Percentiles rank a stretch among this genome's conserved stretches.
These are phyloP conservation scores for Cichladusa arquata DNA, from an alignment of 2,113 vertebrate species.

Conservation along the genomic window DNA sequence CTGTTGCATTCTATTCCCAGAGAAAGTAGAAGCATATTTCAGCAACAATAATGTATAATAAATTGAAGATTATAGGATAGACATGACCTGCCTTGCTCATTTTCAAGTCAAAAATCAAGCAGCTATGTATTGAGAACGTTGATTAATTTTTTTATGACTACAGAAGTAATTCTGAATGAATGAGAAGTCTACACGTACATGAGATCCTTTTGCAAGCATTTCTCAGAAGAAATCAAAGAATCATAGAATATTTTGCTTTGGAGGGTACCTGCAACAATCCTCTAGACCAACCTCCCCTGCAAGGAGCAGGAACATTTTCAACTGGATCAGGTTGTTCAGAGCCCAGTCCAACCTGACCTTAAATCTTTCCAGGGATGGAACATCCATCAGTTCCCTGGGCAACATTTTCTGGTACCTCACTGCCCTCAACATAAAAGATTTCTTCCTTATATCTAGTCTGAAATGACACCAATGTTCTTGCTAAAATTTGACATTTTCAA, in stretches of 20 bases:
- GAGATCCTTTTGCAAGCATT: background rate
- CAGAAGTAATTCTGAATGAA: background rate
- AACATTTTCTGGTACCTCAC: background rate
- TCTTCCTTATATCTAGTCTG: background rate
- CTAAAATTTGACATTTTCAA: background rate
- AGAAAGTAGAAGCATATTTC: background rate
- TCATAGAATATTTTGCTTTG: background rate
- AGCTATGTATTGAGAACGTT: background rate
- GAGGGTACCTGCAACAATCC: background rate
- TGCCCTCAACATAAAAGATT: background rate
- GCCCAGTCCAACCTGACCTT: fast-evolving
- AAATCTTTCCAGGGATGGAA: background rate
- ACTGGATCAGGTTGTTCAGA: background rate
- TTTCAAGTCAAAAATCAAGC: background rate
- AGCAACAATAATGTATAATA: background rate
- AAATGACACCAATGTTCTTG: background rate
- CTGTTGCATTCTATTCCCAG: background rate
- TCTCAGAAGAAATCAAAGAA: background rate
- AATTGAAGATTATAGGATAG: background rate
- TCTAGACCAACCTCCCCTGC: background rate
- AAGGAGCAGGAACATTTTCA: background rate
- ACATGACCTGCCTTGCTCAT: background rate
- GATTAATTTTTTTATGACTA: background rate
- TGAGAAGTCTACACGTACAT: background rate
- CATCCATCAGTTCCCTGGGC: background rate